These are phyloP conservation scores for Sinonovacula constricta DNA, from an alignment of 1,140 invertebrate species.

Conservation along the genomic window DNA sequence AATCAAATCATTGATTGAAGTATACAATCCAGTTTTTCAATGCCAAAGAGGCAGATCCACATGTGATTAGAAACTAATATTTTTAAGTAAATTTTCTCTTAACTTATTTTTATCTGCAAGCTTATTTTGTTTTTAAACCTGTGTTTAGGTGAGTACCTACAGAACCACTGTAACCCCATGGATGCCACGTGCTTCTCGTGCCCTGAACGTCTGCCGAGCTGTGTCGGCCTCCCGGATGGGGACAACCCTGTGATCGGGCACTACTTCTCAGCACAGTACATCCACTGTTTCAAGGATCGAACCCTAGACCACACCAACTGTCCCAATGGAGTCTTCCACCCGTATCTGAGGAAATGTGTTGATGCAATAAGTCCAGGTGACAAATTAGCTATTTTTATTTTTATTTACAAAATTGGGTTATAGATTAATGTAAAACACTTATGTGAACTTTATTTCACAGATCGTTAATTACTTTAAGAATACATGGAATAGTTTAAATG, in stretches of 20 bases:
- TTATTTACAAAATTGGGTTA: background rate
- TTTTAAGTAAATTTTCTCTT: no score
- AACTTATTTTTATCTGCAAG: no score
- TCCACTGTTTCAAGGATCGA: conserved; percentile 53
- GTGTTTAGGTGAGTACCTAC: conserved; percentile 57
- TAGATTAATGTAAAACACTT: no score
- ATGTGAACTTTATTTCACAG: background rate
- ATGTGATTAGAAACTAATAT: no score
- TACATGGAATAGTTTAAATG: background rate
- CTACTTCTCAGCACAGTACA: conserved; percentile 48
- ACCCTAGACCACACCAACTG: conserved; percentile 48
- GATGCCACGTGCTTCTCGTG: conserved; percentile 52
- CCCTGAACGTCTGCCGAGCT: conserved; percentile 52
- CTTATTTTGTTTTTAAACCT: no score
- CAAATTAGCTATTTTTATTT: background rate
- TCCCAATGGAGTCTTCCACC: conserved; percentile 48
- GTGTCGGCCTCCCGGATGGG: conserved; percentile 56
- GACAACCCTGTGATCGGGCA: conserved; percentile 42
- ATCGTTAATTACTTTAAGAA: background rate
- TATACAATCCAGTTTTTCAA: no score
- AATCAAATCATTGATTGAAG: no score
- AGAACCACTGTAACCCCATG: conserved; percentile 49
- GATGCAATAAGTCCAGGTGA: conserved; percentile 7
- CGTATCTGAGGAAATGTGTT: conserved; percentile 33
- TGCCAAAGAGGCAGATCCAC: no score